Percentiles rank a stretch among this genome's conserved stretches.
phyloP scores from a whole-genome alignment of 2,888 invertebrate species.

The Aradus depressus region DNA sequence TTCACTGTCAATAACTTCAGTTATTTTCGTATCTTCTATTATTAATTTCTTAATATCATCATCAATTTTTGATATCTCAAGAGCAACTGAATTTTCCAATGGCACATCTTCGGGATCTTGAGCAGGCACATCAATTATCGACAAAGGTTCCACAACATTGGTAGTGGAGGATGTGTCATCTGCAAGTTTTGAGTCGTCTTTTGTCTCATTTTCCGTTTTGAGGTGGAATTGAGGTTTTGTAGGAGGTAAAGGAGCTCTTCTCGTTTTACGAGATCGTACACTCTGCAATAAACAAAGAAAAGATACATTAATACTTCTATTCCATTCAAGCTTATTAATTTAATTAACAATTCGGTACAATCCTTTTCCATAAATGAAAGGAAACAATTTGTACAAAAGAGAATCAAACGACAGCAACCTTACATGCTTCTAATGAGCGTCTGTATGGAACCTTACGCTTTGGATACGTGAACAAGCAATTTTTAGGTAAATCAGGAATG shows the following conservation, averaged over 20 bases:
- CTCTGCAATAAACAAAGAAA: slow-evolving; percentile 24
- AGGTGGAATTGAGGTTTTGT: slow-evolving; percentile 5
- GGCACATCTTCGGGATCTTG: neutral
- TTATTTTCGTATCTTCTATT: neutral
- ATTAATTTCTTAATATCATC: neutral
- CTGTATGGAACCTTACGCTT: too few relatives aligned
- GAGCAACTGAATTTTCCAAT: neutral
- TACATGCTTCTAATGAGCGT: too few relatives aligned
- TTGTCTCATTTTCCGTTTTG: too few relatives aligned
- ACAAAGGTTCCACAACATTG: neutral
- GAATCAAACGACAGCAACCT: too few relatives aligned
- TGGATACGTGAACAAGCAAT: too few relatives aligned
- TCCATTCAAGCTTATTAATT: slow-evolving; percentile 8
- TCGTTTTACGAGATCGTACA: slow-evolving; percentile 31
- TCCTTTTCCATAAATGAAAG: too few relatives aligned
- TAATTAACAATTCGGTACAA: too few relatives aligned
- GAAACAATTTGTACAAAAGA: too few relatives aligned
- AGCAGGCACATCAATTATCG: neutral
- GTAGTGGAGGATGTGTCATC: too few relatives aligned
- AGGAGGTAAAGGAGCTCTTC: slow-evolving; percentile 37
- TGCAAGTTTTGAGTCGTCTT: too few relatives aligned
- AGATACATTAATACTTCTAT: too few relatives aligned
- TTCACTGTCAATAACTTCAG: neutral
- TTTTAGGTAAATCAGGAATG: too few relatives aligned
- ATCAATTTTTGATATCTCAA: neutral